Base-by-base conservation (phyloP, 2,113 vertebrate genomes). In the Gila orcuttii region DNA sequence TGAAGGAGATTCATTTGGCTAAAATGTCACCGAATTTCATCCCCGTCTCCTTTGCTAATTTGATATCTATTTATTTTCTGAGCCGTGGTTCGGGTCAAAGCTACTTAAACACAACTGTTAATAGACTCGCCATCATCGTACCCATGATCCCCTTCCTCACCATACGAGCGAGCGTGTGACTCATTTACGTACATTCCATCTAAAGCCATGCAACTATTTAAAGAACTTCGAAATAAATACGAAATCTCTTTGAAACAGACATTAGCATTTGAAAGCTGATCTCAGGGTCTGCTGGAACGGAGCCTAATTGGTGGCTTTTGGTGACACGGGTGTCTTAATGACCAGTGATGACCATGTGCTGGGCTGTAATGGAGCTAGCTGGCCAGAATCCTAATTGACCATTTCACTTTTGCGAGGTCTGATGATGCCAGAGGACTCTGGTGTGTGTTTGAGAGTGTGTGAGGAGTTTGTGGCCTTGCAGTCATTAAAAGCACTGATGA, bases 401-500 rank as follows among this genome's bases (percentile, higher is more conserved):
- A 62, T 90, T 85, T 82, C 74, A 69, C 45, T 86, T 85, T 69
- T 79, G 75, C 21, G 28, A n/a, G 57, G 17, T 50, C 50, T 64
- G 82, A 31, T 45, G 79, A 74, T 52, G 74, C 66, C 52, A 82
- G 64, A 66, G 83, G 31, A 69, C 47, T 57, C 75, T 12, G 47
- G 82, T 83, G 52, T 66, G 81, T 78, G 52, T 52, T 85, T 60
- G 52, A 71, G 75, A 66, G 84, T 25, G 84, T 60, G 84, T 76
- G 69, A 85, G 68, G 62, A 82, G 66, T 85, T 76, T 71, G 64
- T 62, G 73, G 52, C 62, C 25, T 60, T 52, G 31, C 60, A 66
- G 87, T 90, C 89, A 88, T 90, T 90, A 88, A 81, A 71, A 85
- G 85, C 89, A 57, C 87, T 79, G 74, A 90, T 87, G 87, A 89